Percentiles rank a stretch among this genome's conserved stretches.
Conservation (phyloP, 2,797 vertebrate species). For the Dendrocincla fuliginosa region DNA sequence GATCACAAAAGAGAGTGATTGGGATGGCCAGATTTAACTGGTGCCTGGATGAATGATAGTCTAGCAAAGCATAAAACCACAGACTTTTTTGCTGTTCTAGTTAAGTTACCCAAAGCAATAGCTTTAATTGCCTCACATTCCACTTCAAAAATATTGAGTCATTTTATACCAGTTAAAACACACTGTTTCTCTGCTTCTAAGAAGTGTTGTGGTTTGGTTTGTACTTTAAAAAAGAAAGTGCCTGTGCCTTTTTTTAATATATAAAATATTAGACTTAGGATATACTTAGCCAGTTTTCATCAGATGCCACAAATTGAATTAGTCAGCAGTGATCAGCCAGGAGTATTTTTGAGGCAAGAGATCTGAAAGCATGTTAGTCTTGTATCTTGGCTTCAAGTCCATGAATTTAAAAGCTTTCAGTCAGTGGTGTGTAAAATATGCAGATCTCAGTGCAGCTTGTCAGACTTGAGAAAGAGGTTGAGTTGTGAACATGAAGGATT, state of each 20-base stretch:
- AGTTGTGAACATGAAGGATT: background rate
- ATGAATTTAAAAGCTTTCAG: background rate
- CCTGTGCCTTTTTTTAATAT: background rate
- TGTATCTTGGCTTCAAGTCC: background rate
- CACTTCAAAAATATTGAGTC: background rate
- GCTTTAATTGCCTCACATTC: background rate
- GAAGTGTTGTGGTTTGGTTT: background rate
- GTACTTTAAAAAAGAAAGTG: background rate
- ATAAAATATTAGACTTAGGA: background rate
- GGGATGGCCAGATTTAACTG: background rate
- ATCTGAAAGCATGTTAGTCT: background rate
- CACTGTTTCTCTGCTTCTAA: background rate
- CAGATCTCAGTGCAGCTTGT: background rate
- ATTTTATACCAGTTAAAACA: background rate
- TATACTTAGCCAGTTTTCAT: background rate
- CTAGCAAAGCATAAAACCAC: background rate
- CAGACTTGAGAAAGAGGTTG: background rate
- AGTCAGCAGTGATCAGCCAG: background rate
- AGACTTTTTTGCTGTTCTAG: background rate
- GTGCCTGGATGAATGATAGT: background rate
- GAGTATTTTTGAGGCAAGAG: background rate
- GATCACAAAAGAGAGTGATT: background rate
- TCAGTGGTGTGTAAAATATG: background rate
- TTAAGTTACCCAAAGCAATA: background rate
- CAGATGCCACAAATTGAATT: background rate